phyloP scores from a whole-genome alignment of 2,888 invertebrate species.

The Tanytarsus gracilentus region DNA sequence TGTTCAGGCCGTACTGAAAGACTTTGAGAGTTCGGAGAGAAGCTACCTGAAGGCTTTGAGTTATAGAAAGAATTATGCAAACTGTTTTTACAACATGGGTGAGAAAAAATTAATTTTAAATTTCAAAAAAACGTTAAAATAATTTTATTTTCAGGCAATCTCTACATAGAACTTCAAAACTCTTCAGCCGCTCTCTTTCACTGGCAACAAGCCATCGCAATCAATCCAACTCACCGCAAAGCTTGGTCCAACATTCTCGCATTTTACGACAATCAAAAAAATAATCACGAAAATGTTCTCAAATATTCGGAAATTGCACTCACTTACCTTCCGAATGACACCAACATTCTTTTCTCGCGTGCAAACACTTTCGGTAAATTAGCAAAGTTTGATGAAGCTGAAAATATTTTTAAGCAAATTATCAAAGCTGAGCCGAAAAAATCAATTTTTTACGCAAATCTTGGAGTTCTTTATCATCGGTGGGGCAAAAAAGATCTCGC shows the following conservation, averaged over 20 bases:
- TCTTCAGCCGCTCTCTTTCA: slow-evolving; percentile 65
- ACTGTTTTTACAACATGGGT: slow-evolving; percentile 93
- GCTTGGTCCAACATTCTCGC: slow-evolving; percentile 92
- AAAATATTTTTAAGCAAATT: slow-evolving; percentile 68
- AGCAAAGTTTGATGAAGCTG: slow-evolving; percentile 66
- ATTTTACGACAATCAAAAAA: slow-evolving; percentile 66
- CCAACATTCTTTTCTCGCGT: slow-evolving; percentile 73
- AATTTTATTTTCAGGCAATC: too few species aligned
- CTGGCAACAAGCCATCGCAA: slow-evolving; percentile 72
- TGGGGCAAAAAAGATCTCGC: slow-evolving; percentile 74
- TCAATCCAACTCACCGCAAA: slow-evolving; percentile 67
- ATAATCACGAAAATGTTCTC: slow-evolving; percentile 56
- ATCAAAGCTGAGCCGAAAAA: slow-evolving; percentile 59
- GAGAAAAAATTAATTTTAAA: too few species aligned
- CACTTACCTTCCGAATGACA: slow-evolving; percentile 58
- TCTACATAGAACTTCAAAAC: slow-evolving; percentile 72
- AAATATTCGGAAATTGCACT: slow-evolving; percentile 62
- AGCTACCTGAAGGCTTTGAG: slow-evolving; percentile 74
- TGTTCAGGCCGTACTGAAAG: slow-evolving; percentile 65
- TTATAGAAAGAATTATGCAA: slow-evolving; percentile 72
- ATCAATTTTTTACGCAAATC: slow-evolving; percentile 79
- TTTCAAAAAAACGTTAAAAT: too few species aligned
- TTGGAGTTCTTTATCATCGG: slow-evolving; percentile 89
- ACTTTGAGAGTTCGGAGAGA: slow-evolving; percentile 59
- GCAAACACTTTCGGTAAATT: slow-evolving; percentile 84